These are phyloP conservation scores for Galagoides demidoff DNA, from an alignment of 2,797 vertebrate genomes.

Conservation along the genomic window DNA sequence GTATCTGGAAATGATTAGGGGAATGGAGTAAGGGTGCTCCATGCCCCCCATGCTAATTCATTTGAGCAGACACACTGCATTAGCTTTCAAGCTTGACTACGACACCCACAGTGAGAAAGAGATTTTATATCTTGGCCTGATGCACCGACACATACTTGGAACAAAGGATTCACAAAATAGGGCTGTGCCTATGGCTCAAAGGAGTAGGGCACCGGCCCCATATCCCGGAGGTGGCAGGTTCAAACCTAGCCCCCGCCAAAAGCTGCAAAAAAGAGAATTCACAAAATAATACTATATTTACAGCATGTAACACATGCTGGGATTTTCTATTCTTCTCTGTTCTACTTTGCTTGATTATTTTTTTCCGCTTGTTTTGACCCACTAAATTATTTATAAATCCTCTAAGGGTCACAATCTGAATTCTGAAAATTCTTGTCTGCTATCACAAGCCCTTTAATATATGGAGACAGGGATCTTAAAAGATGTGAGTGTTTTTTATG, in stretches of 20 bases:
- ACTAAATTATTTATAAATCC: neutral
- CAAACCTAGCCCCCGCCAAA: too few relatives aligned
- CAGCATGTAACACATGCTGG: rapidly evolving
- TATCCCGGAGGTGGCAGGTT: too few relatives aligned
- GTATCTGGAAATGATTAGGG: neutral
- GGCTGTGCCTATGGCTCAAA: too few relatives aligned
- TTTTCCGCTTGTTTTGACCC: neutral
- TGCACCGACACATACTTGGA: neutral
- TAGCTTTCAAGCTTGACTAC: neutral
- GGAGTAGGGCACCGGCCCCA: too few relatives aligned
- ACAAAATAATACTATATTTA: neutral
- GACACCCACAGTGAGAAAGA: neutral
- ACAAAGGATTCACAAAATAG: neutral
- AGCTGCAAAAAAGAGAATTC: neutral
- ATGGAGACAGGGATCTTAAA: neutral
- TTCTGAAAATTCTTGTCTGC: neutral
- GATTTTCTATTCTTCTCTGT: neutral
- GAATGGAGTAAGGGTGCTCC: rapidly evolving
- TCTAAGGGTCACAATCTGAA: neutral
- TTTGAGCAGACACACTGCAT: neutral
- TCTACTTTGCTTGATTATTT: neutral
- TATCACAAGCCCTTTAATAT: neutral
- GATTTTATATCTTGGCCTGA: neutral
- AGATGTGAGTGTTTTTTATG: neutral
- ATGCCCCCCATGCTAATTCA: rapidly evolving